These are phyloP conservation scores for Taenioides sp. DNA, from an alignment of 2,797 vertebrate species.

Conservation along the genomic window DNA sequence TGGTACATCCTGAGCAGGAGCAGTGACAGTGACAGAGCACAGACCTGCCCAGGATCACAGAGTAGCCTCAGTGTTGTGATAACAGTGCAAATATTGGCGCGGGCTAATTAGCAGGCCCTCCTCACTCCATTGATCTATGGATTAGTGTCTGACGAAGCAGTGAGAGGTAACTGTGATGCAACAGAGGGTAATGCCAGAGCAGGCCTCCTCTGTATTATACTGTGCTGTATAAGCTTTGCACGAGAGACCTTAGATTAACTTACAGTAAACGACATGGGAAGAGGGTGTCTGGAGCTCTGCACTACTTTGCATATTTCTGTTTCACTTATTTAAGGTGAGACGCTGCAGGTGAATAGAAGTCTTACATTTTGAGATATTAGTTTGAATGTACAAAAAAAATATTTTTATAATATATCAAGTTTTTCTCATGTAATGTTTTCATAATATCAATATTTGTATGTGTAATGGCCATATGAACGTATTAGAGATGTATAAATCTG, in stretches of 20 bases:
- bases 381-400: too few species aligned
- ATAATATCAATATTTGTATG: too few species aligned
- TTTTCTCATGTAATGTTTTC: too few species aligned
- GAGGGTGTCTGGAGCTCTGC: neutral
- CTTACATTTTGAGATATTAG: too few species aligned
- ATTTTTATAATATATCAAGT: too few species aligned
- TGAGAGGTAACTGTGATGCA: conserved; percentile 63
- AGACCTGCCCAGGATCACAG: neutral
- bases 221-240: conserved; percentile 15
- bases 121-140: conserved; percentile 57
- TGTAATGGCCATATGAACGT: too few species aligned
- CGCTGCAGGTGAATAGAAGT: too few species aligned
- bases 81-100: conserved; percentile 36
- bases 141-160: conserved; percentile 50
- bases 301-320: neutral
- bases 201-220: conserved; percentile 28
- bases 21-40: neutral
- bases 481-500: too few species aligned
- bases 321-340: too few species aligned
- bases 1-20: neutral
- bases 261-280: neutral
- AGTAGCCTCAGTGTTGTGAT: conserved; percentile 1
- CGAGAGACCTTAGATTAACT: conserved; percentile 1
- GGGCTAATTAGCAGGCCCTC: conserved; percentile 47
- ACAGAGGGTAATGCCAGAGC: conserved; percentile 42